Evolutionary conservation across 2,888 invertebrate species (phyloP).

Genomic region (Brassicogethes aeneus): DNA sequence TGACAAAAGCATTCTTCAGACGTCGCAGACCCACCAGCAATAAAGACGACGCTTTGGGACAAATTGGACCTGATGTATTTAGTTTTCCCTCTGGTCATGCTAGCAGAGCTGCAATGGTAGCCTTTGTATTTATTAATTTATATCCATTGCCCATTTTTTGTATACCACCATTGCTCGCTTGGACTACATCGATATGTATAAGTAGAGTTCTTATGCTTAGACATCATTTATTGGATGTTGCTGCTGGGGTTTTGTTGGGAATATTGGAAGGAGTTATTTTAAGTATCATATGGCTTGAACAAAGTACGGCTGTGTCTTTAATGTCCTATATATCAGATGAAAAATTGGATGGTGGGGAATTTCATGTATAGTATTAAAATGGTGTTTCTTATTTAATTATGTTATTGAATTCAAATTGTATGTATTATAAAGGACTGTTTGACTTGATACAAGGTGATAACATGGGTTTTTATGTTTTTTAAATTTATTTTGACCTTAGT

Average conservation of each 20-base stretch:
- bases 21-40: constrained; percentile 62
- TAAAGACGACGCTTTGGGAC: constrained; percentile 54
- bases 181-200: constrained; percentile 64
- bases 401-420: too few relatives aligned
- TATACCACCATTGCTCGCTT: constrained; percentile 57
- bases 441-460: too few relatives aligned
- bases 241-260: constrained; percentile 68
- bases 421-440: too few relatives aligned
- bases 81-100: constrained; percentile 94
- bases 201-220: constrained; percentile 77
- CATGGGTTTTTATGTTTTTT: too few relatives aligned
- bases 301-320: constrained; percentile 50
- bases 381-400: too few relatives aligned
- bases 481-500: too few relatives aligned
- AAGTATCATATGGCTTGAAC: constrained; percentile 59
- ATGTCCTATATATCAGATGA: constrained; percentile 58
- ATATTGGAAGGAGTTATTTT: constrained; percentile 58
- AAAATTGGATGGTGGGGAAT: constrained; percentile 59
- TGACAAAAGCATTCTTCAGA: constrained; percentile 68
- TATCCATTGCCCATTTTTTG: constrained; percentile 52
- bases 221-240: constrained; percentile 81
- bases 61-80: constrained; percentile 79
- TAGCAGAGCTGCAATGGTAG: constrained; percentile 70
- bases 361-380: constrained; percentile 43
- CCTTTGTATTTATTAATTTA: constrained; percentile 60